Conservation (phyloP, 2,888 invertebrate genomes). For the Apoda limacodes region DNA sequence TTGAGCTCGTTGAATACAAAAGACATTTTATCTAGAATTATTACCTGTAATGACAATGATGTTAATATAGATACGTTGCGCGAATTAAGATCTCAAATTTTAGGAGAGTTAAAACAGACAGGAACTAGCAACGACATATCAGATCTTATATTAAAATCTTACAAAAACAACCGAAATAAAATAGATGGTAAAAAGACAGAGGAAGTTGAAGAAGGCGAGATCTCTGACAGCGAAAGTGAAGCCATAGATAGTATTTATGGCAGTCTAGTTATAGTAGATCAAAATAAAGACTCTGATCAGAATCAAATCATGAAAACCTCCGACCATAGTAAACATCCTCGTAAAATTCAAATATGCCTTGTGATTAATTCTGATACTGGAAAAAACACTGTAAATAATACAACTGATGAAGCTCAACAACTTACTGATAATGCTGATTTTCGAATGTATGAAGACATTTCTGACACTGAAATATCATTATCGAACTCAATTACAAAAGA, state of each 20-base stretch:
- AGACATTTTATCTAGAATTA: conserved; percentile 54
- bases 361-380: conserved; percentile 39
- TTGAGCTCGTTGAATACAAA: conserved; percentile 48
- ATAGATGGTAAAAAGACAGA: conserved; percentile 22
- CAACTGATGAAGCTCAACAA: not conserved
- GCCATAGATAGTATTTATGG: conserved; percentile 54
- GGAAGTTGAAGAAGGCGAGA: conserved; percentile 58
- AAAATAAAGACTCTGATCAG: conserved; percentile 24
- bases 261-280: conserved; percentile 38
- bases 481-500: too few species aligned
- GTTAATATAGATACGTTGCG: conserved; percentile 62
- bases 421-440: not conserved
- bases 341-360: conserved; percentile 48
- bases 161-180: conserved; percentile 32
- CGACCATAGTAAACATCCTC: conserved; percentile 27
- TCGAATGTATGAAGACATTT: conserved; percentile 7
- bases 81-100: conserved; percentile 54
- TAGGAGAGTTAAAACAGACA: conserved; percentile 56
- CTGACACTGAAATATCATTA: conserved; percentile 39
- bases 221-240: conserved; percentile 61
- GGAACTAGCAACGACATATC: conserved; percentile 56
- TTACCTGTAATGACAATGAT: conserved; percentile 51
- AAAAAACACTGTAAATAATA: conserved; percentile 6
- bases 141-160: conserved; percentile 55
- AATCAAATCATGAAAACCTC: conserved; percentile 19